Percentiles rank a stretch among this genome's conserved stretches.
Conservation (phyloP, 2,797 vertebrate genomes). For the Macropus fuliginosus region DNA sequence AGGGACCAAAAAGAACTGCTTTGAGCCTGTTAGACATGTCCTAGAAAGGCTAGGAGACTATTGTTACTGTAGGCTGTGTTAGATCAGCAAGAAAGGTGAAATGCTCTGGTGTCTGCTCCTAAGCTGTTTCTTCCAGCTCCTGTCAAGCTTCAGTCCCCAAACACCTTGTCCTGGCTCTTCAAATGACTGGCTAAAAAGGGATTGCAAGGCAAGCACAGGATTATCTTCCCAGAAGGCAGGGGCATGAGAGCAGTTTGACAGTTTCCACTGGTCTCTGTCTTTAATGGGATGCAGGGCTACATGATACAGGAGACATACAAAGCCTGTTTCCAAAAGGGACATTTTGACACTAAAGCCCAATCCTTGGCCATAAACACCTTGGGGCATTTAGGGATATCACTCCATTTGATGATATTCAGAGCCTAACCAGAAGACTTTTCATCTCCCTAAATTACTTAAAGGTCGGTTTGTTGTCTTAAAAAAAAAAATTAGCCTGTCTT, state of each 20-base stretch:
- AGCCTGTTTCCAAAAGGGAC: background rate
- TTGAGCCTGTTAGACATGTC: background rate
- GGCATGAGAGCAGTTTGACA: constrained; percentile 4
- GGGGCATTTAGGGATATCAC: background rate
- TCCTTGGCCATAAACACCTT: background rate
- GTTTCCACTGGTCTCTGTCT: constrained; percentile 47
- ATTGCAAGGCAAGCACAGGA: constrained; percentile 27
- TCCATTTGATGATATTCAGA: background rate
- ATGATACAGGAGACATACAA: background rate
- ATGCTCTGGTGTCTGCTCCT: constrained; percentile 8
- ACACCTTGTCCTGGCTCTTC: background rate
- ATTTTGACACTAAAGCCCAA: background rate
- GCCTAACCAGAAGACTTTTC: background rate
- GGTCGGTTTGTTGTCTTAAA: background rate
- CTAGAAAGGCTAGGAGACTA: background rate
- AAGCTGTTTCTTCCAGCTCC: background rate
- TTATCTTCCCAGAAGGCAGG: constrained; percentile 11
- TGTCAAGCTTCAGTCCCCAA: background rate
- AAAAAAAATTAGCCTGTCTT: background rate
- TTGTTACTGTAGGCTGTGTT: background rate
- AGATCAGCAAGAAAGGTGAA: background rate
- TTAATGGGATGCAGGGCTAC: constrained; percentile 37
- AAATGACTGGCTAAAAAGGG: background rate
- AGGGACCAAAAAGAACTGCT: background rate
- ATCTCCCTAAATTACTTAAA: background rate